Conservation (phyloP, 1,140 invertebrate genomes). For the Hestina assimilis region DNA sequence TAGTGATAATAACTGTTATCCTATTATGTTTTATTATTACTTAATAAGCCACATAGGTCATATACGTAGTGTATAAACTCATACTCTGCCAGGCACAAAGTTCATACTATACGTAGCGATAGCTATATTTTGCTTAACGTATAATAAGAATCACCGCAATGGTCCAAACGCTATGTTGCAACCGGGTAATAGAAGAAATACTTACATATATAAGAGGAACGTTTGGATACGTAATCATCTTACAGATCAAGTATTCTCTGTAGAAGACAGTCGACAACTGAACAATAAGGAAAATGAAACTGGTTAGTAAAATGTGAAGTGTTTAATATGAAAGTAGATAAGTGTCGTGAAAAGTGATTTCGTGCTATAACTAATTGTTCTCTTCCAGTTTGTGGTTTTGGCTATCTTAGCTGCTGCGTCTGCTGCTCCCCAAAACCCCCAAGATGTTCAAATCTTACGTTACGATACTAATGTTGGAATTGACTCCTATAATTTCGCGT, state of each 20-base stretch:
- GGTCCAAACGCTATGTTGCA: slow-evolving; percentile 53
- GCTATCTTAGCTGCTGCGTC: slow-evolving; percentile 43
- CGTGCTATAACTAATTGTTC: slow-evolving; percentile 3
- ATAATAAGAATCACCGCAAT: slow-evolving; percentile 39
- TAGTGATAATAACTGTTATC: slow-evolving; percentile 64
- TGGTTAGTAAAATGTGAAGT: slow-evolving; percentile 46
- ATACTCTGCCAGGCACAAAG: background rate
- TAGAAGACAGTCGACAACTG: slow-evolving; percentile 45
- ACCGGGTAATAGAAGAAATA: slow-evolving; percentile 69
- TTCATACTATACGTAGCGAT: background rate
- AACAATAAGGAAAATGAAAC: slow-evolving; percentile 60
- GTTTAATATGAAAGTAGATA: background rate
- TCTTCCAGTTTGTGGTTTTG: slow-evolving; percentile 62
- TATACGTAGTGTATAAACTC: slow-evolving; percentile 46
- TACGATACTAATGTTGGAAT: slow-evolving; percentile 63
- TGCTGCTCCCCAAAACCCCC: slow-evolving; percentile 62
- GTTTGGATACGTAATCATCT: slow-evolving; percentile 61
- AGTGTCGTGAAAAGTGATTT: background rate
- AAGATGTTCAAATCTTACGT: slow-evolving; percentile 72
- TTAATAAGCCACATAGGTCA: slow-evolving; percentile 53
- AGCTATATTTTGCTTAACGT: slow-evolving; percentile 34
- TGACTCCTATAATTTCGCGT: slow-evolving; percentile 69
- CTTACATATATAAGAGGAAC: slow-evolving; percentile 68
- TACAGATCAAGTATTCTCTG: slow-evolving; percentile 52
- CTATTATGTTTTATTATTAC: slow-evolving; percentile 55